Base-by-base conservation (phyloP, 2,888 invertebrate species). In the Drosophila paramelanica region DNA sequence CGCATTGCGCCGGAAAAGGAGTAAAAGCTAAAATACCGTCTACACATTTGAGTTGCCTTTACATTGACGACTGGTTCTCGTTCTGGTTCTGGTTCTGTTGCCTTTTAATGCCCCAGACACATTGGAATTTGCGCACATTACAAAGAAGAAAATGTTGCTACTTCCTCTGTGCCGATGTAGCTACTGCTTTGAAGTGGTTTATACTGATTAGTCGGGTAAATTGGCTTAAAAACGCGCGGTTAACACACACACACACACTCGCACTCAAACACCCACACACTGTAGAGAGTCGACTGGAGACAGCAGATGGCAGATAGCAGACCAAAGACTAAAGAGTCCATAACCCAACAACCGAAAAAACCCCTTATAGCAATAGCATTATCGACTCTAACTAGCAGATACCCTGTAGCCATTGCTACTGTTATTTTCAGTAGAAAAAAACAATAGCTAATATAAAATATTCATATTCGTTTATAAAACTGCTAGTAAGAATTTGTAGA, bases 151-250 rank as follows among this genome's bases (percentile, higher is more conserved):
- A 85, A 72, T 82, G 77, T 77, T 70, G 64, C 58, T 45, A 27
- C 51, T 55, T 53, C 45, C 43, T 51, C 45, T 47, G 51, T 31
- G 27, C 45, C 25, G 55, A 61, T 41, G 50, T 62, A 51, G 81
- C 68, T 56, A 42, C 51, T 73, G 78, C 89, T 84, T 83, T 84
- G 87, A 83, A 85, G 88, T 88, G 88, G 83, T 88, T 83, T 83
- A 75, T 80, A 75, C 81, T 87, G 89, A 87, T 89, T 87, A 86
- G 83, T 77, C 88, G 73, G 73, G 58, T 65, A 70, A 89, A 87
- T 87, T 80, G 75, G 73, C 84, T 78, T 73, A 72, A 89, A 83
- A 77, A 68, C 73, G 73, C 81, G 71, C 60, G 77, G 84, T 74
- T 71, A 66, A 53, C 64, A 67, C 52, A 47, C 57, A 67, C 43